Evolutionary conservation across 2,113 vertebrate species (phyloP).

Genomic region (Abramis brama): DNA sequence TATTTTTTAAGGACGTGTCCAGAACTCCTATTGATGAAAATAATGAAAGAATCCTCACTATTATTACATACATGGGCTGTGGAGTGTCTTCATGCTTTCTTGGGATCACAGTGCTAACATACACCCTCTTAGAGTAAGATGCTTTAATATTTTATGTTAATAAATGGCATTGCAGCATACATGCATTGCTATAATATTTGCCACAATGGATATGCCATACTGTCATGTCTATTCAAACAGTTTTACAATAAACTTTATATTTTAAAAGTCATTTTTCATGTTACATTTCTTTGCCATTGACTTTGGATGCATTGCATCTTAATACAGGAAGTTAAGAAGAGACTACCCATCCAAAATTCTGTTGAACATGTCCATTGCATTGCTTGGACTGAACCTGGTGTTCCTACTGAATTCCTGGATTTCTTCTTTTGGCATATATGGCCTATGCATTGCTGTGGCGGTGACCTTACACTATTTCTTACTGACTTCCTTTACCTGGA

Average conservation of each 20-base stretch:
- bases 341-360: conserved; percentile 91
- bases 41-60: conserved; percentile 77
- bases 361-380: conserved; percentile 81
- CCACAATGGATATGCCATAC: neutral
- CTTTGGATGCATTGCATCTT: neutral
- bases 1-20: conserved; percentile 79
- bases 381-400: conserved; percentile 84
- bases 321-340: conserved; percentile 79
- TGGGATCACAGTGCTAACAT: conserved; percentile 82
- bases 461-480: conserved; percentile 85
- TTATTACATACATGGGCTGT: conserved; percentile 85
- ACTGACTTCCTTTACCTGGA: conserved; percentile 88
- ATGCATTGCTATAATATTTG: neutral
- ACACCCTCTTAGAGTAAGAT: conserved; percentile 86
- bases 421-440: conserved; percentile 71
- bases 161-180: neutral
- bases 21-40: conserved; percentile 67
- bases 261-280: neutral
- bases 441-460: conserved; percentile 78
- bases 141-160: neutral
- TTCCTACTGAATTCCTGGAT: conserved; percentile 88
- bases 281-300: neutral
- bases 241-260: neutral
- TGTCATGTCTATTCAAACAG: neutral
- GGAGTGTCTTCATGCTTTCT: conserved; percentile 87